Conservation (phyloP, 2,888 invertebrate genomes). For the Amaurobius ferox region DNA sequence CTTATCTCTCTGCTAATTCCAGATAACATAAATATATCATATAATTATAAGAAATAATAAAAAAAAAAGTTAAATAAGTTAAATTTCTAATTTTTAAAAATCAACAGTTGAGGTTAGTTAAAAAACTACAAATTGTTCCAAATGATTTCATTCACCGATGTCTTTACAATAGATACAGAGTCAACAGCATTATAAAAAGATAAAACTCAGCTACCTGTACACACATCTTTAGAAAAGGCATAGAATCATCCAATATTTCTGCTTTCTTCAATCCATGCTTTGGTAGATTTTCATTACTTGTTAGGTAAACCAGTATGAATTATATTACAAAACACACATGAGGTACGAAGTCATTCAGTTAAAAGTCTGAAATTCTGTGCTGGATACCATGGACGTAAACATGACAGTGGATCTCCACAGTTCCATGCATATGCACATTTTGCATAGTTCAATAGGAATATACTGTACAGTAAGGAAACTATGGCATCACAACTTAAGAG, state of each 20-base stretch:
- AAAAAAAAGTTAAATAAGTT: no score
- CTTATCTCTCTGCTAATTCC: no score
- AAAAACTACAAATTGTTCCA: no score
- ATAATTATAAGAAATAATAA: no score
- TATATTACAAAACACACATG: slow-evolving; percentile 56
- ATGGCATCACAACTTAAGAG: slow-evolving; percentile 70
- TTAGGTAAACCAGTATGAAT: not conserved
- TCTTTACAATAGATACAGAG: no score
- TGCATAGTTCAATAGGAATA: slow-evolving; percentile 58
- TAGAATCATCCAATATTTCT: not conserved
- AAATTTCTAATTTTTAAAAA: no score
- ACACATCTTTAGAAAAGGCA: not conserved
- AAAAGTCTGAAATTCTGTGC: slow-evolving; percentile 40
- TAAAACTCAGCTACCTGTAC: no score
- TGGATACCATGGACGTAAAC: slow-evolving; percentile 48
- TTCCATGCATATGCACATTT: slow-evolving; percentile 25
- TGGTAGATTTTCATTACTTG: not conserved
- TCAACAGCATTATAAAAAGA: no score
- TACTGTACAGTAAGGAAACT: slow-evolving; percentile 27
- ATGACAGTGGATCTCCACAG: slow-evolving; percentile 26
- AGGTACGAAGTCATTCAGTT: slow-evolving; percentile 40
- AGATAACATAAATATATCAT: no score
- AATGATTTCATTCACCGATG: no score
- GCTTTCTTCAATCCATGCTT: not conserved
- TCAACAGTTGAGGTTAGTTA: no score